Percentiles rank a stretch among this genome's conserved stretches.
These are phyloP conservation scores for Penaeus japonicus DNA, from an alignment of 1,140 invertebrate genomes.

Conservation along the genomic window DNA sequence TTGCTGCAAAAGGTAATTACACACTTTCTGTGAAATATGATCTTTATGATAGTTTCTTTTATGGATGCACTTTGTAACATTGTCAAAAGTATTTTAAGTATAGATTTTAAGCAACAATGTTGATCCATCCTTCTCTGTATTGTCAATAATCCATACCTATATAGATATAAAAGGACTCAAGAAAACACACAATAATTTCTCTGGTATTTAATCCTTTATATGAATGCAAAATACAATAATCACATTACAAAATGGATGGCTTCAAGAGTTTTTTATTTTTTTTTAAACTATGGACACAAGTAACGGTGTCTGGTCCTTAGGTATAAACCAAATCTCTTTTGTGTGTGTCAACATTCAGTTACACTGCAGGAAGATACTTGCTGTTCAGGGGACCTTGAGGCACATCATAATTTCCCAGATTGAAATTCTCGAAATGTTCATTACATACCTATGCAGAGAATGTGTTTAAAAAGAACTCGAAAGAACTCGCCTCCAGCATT, in stretches of 20 bases:
- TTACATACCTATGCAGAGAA: too few relatives aligned
- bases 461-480: too few relatives aligned
- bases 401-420: slow-evolving; percentile 48
- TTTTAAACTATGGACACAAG: slow-evolving; percentile 60
- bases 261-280: slow-evolving; percentile 45
- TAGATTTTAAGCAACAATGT: not conserved
- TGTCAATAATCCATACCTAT: too few relatives aligned
- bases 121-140: not conserved
- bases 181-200: slow-evolving; percentile 1
- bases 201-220: slow-evolving; percentile 56
- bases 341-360: slow-evolving; percentile 54
- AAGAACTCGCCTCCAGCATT: not conserved
- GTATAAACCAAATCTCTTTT: slow-evolving; percentile 52
- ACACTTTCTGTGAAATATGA: too few relatives aligned
- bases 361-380: slow-evolving; percentile 47
- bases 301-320: slow-evolving; percentile 62
- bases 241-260: slow-evolving; percentile 60
- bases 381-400: slow-evolving; percentile 48
- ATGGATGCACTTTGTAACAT: too few relatives aligned
- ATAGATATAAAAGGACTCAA: not conserved
- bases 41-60: too few relatives aligned
- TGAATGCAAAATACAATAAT: slow-evolving; percentile 60
- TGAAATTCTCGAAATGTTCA: slow-evolving; percentile 20
- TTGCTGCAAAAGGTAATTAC: too few relatives aligned
- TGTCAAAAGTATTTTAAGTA: too few relatives aligned